These are phyloP conservation scores for Peucedramus taeniatus DNA, from an alignment of 2,113 vertebrate genomes.

Conservation along the genomic window DNA sequence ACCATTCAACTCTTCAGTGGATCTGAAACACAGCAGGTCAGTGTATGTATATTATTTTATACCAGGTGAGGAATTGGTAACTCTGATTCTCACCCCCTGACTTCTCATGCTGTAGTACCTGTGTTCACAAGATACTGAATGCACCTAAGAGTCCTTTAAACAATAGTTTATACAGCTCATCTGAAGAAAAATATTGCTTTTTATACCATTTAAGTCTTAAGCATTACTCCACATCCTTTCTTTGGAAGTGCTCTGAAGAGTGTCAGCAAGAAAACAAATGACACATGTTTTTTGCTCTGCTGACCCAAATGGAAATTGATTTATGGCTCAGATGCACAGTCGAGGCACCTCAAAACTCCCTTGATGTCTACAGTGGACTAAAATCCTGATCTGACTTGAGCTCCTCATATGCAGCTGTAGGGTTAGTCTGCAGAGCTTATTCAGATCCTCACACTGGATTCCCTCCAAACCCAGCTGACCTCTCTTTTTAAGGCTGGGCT, in stretches of 20 bases:
- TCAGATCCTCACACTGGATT: neutral
- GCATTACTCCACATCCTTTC: neutral
- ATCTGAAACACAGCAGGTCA: neutral
- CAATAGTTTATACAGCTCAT: neutral
- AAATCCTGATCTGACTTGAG: neutral
- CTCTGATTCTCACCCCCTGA: neutral
- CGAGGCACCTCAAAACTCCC: neutral
- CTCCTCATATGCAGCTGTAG: neutral
- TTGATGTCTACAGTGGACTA: neutral
- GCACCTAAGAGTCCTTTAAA: neutral
- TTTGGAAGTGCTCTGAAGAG: neutral
- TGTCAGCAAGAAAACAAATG: neutral
- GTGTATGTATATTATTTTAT: neutral
- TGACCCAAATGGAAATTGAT: neutral
- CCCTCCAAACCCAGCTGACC: neutral
- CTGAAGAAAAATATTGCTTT: neutral
- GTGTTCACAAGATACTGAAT: neutral
- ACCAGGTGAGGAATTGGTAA: neutral
- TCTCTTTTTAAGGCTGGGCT: slow-evolving; percentile 19
- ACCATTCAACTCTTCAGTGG: neutral
- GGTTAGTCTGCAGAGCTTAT: neutral
- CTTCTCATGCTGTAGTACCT: neutral
- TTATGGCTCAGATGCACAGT: neutral
- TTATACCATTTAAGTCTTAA: neutral
- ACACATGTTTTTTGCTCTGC: neutral